These are phyloP conservation scores for Blastobasis lacticolella DNA, from an alignment of 2,888 invertebrate genomes.

Conservation along the genomic window DNA sequence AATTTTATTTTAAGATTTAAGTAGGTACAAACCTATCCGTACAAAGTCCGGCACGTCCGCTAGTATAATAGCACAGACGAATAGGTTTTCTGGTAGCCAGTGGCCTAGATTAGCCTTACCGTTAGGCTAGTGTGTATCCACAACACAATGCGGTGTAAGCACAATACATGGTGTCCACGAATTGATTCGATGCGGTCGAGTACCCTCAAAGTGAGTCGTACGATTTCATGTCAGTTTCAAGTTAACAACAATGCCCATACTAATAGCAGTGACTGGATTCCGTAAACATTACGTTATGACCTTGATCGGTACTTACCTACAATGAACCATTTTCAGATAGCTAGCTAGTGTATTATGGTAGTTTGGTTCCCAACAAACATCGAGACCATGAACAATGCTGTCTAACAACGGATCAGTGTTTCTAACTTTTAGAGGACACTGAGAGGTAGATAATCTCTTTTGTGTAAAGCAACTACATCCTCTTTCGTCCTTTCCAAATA, in stretches of 20 bases:
- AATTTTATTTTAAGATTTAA: background rate
- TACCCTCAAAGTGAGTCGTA: conserved; percentile 25
- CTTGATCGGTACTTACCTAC: no score
- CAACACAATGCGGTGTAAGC: conserved; percentile 10
- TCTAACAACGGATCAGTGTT: no score
- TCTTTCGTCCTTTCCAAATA: conserved; percentile 9
- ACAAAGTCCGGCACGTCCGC: background rate
- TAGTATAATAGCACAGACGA: background rate
- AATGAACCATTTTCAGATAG: no score
- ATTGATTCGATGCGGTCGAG: conserved; percentile 37
- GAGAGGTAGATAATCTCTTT: no score
- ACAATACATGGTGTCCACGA: conserved; percentile 18
- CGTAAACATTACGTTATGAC: no score
- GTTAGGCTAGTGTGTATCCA: conserved; percentile 18
- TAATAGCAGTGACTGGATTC: no score
- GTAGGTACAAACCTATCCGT: background rate
- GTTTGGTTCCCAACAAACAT: no score
- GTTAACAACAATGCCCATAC: background rate
- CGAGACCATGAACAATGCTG: no score
- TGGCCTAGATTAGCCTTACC: conserved; percentile 27
- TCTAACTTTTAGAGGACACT: no score
- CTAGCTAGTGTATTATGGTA: no score
- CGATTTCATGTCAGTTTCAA: conserved; percentile 3
- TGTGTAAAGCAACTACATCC: no score
- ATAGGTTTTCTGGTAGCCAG: background rate